These are phyloP conservation scores for Eremobia ochroleuca DNA, from an alignment of 2,888 invertebrate species.

Conservation along the genomic window DNA sequence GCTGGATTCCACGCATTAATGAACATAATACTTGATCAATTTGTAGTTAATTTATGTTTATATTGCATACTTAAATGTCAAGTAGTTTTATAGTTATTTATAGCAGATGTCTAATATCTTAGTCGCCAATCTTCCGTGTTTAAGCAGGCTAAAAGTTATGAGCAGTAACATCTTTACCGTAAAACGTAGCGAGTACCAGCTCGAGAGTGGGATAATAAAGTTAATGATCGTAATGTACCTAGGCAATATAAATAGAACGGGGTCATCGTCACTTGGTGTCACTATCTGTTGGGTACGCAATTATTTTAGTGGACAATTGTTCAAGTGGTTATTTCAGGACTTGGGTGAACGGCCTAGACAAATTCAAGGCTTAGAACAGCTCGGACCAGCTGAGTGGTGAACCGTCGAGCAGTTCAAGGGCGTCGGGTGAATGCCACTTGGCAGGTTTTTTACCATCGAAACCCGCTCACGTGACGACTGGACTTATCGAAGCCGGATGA, in stretches of 20 bases:
- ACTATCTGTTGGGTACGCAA: conserved; percentile 62
- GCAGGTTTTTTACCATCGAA: conserved; percentile 85
- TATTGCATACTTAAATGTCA: conserved; percentile 63
- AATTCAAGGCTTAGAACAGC: conserved; percentile 85
- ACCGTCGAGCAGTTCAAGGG: conserved; percentile 88
- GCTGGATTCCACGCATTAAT: conserved; percentile 63
- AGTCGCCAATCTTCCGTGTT: conserved; percentile 62
- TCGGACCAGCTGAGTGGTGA: conserved; percentile 86
- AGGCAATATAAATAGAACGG: conserved; percentile 59
- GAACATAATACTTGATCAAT: conserved; percentile 67
- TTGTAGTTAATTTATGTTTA: conserved; percentile 68
- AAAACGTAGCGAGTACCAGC: conserved; percentile 70
- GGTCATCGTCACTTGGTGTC: conserved; percentile 68
- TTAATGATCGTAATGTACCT: conserved; percentile 70
- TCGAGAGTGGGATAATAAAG: conserved; percentile 73
- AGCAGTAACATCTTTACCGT: conserved; percentile 70
- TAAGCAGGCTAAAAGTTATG: conserved; percentile 66
- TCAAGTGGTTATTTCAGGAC: conserved; percentile 74
- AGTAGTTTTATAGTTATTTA: conserved; percentile 57
- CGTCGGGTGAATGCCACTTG: conserved; percentile 89
- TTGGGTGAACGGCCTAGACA: conserved; percentile 87
- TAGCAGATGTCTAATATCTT: conserved; percentile 43
- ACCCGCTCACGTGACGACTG: conserved; percentile 84
- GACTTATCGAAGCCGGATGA: conserved; percentile 85
- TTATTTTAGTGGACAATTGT: conserved; percentile 71